Evolutionary conservation across 2,113 vertebrate species (phyloP), one percentile per base, ranked within the genome.

Genomic region (Canis aureus): DNA sequence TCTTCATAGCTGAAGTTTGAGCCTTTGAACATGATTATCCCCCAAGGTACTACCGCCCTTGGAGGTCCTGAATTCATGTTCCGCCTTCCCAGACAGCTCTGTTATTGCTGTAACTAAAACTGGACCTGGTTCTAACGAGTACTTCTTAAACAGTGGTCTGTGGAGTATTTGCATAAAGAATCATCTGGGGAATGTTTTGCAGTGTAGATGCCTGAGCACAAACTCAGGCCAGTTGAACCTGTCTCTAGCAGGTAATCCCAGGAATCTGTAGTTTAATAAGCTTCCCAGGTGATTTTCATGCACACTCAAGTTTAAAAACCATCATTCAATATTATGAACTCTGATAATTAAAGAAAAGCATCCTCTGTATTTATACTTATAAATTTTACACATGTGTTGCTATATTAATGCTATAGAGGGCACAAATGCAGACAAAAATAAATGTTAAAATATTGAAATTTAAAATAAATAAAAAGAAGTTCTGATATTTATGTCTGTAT

Each of bases 391-490:
- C 6, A 53, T 19, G 11, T 57, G 66, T 67, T 84, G n/a, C 19
- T 84, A 4, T 71, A 16, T 86, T 92, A 86, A 55, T 55, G 5
- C 71, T 71, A 83, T 4, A 35, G 16, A 57, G 10, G 57, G 35
- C 15, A 78, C 27, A 76, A 59, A 55, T 17, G 86, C 6, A 49
- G 23, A 15, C 22, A 96, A 80, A 90, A 57, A 86, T 59, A 85
- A 29, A 87, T 64, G 35, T 69, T 86, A 81, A 25, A 67, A 11
- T 55, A 38, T 35, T 73, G 49, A 88, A 49, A 74, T 51, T 85
- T 73, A 80, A 91, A 88, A 87, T 64, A 69, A 87, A 57, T 60
- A 38, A 95, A 97, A 92, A 38, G 25, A 94, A 80, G 17, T 93
- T 74, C 1, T 60, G 67, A 17, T 92, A 87, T 64, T 95, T 84